phyloP scores from a whole-genome alignment of 2,113 vertebrate species.

The Stigmatopora argus region DNA sequence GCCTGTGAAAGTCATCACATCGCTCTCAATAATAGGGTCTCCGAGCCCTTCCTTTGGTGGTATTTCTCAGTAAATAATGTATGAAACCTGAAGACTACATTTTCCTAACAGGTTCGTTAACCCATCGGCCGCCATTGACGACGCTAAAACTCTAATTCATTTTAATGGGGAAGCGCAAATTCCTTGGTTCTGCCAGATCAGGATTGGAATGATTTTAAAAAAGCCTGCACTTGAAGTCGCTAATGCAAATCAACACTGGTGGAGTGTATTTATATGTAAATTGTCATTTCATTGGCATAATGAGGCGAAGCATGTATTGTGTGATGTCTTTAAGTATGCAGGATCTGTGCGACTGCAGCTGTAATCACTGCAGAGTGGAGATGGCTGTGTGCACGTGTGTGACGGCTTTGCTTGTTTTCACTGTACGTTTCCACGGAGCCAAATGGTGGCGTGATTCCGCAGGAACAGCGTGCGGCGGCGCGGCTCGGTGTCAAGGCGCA shows the following conservation, averaged over 20 bases:
- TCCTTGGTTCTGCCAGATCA: not conserved
- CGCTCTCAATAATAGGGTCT: not conserved
- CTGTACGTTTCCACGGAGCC: not conserved
- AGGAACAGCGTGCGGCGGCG: not conserved
- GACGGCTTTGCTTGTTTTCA: conserved; percentile 28
- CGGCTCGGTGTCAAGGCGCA: not conserved
- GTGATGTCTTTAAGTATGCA: conserved; percentile 16
- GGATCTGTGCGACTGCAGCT: conserved; percentile 22
- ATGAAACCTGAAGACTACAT: not conserved
- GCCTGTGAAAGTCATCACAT: not conserved
- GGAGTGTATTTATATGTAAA: conserved; percentile 7
- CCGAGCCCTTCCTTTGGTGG: not conserved
- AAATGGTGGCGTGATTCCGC: not conserved
- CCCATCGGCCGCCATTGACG: no score
- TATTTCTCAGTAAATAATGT: not conserved
- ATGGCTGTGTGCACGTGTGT: not conserved
- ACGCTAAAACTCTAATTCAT: no score
- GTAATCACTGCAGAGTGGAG: conserved; percentile 11
- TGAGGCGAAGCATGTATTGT: conserved; percentile 9
- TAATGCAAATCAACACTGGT: not conserved
- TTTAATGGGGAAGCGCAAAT: no score
- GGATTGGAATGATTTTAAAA: not conserved
- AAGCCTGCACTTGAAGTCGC: not conserved
- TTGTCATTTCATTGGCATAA: conserved; percentile 7
- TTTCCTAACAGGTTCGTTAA: not conserved